A percentile compares a stretch with the other conserved stretches of the same genome.
Evolutionary conservation across 1,140 invertebrate genomes (phyloP).

Genomic region (Drosophila bocqueti): DNA sequence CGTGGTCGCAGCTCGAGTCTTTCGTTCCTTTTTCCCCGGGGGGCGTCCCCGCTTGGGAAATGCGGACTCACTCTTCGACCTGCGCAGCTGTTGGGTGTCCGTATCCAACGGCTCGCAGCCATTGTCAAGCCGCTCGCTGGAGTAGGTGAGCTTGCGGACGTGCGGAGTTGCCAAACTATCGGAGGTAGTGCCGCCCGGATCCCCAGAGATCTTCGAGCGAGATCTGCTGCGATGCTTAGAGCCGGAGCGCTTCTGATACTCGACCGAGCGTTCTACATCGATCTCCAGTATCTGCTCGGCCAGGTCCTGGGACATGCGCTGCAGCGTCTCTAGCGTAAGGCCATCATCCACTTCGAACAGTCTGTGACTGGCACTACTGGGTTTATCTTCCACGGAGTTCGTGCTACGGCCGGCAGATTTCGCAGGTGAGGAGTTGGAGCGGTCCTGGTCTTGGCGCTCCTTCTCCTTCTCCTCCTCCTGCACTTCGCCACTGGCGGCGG

Average conservation of each 20-base stretch:
- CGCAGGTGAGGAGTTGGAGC: conserved; percentile 6
- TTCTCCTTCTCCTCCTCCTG: conserved; percentile 4
- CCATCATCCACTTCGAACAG: conserved; percentile 36
- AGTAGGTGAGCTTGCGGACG: conserved; percentile 67
- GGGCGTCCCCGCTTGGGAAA: conserved; percentile 23
- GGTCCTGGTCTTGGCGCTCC: neutral
- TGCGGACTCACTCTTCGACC: conserved; percentile 32
- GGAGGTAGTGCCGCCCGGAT: conserved; percentile 1
- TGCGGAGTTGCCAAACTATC: conserved; percentile 19
- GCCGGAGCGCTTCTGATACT: conserved; percentile 62
- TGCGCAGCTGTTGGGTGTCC: conserved; percentile 13
- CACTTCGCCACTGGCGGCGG: conserved; percentile 49
- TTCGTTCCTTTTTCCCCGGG: conserved; percentile 6
- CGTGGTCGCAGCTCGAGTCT: conserved; percentile 25
- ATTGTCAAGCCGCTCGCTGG: conserved; percentile 53
- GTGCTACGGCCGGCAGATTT: neutral
- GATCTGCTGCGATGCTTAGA: conserved; percentile 60
- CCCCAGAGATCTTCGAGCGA: conserved; percentile 26
- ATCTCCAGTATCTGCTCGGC: conserved; percentile 62
- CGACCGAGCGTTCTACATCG: conserved; percentile 58
- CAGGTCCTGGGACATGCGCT: conserved; percentile 55
- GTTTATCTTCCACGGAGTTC: conserved; percentile 14
- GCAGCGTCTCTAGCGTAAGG: conserved; percentile 54
- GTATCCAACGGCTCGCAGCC: neutral
- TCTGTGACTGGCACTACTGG: conserved; percentile 6